Base-by-base conservation (phyloP, 1,140 invertebrate species). In the Megathymus violae region DNA sequence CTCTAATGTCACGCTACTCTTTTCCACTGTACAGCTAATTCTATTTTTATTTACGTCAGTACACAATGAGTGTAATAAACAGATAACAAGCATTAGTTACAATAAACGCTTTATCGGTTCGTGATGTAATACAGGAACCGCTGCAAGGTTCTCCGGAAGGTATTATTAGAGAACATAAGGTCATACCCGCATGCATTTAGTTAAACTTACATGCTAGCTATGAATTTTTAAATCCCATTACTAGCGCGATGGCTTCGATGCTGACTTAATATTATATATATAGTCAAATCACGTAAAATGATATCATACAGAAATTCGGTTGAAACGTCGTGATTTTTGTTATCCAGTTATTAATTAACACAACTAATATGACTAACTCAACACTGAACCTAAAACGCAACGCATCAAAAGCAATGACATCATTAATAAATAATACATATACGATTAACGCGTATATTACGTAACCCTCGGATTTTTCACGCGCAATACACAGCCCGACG, bases 51-150 rank as follows among this genome's bases (percentile, higher is more conserved):
- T 59, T 22, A 60, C 48, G 31, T 41, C 56, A 50, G 58, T 59
- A 76, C 13, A 76, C 77, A 85, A 81, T 82, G 77, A 72, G 66
- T 78, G 52, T 75, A 72, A 63, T 68, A 52, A 67, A 71, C 64
- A 75, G 65, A 74, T 69, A 72, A 70, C 71, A 27, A 67, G 62
- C 52, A 68, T 31, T 31, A 31, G 69, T 68, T 74, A 73, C 72
- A 71, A 78, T 58, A 58, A 85, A 71, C 82, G 83, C 78, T 80
- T 74, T 80, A 71, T 74, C 71, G 60, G 61, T 71, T 71, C 71
- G 76, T 90, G 85, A 89, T 83, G 86, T 89, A 90, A 90, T 89
- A 69, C 75, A 81, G 88, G 88, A 90, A 90, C 78, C 82, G 64
- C 27, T 19, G 65, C 85, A 89, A 90, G 88, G 88, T 74, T 78